Evolutionary conservation across 2,797 vertebrate genomes (phyloP), one percentile per base, ranked within the genome.

Genomic region (Lacerta agilis): DNA sequence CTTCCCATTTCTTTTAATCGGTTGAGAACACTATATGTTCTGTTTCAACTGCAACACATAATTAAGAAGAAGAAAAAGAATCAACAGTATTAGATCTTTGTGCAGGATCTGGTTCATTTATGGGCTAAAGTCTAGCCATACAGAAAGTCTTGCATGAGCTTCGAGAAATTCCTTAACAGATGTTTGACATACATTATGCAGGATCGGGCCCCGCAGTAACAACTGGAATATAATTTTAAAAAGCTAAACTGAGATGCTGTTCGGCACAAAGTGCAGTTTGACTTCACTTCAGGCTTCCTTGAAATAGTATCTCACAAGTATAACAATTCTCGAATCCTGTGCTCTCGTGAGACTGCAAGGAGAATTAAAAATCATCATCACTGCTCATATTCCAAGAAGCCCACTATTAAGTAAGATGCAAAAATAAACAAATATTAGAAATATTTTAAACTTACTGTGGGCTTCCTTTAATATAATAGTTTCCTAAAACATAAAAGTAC

Each of bases 41-140:
- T 8, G 18, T 73, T 10, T 36, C 0, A 5, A 49, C 0, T 0
- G 43, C 5, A 3, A n/a, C 33, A 5, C 0, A 38, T 20, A 27
- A 29, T 4, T n/a, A 29, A 81, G 15, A 25, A 49, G 2, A 58
- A n/a, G 23, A 45, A 55, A 55, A 55, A 67, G 41, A 45, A 43
- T 77, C 23, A 80, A 49, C 2, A 29, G 20, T 43, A 10, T 58
- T 55, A 73, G 38, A 67, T 45, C 33, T 67, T 84, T 81, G 87
- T 41, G 43, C 29, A 41, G n/a, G 76, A 64, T 18, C 25, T 79
- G 18, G 69, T 83, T 72, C 45, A 20, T 55, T 76, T 72, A 85
- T 66, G 58, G 79, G 58, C 76, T 87, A 87, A 88, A 83, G 10
- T 29, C 29, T 77, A 41, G 15, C 18, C 41, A 20, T 27, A 75